phyloP scores from a whole-genome alignment of 2,888 invertebrate species.

The Platycheirus albimanus region DNA sequence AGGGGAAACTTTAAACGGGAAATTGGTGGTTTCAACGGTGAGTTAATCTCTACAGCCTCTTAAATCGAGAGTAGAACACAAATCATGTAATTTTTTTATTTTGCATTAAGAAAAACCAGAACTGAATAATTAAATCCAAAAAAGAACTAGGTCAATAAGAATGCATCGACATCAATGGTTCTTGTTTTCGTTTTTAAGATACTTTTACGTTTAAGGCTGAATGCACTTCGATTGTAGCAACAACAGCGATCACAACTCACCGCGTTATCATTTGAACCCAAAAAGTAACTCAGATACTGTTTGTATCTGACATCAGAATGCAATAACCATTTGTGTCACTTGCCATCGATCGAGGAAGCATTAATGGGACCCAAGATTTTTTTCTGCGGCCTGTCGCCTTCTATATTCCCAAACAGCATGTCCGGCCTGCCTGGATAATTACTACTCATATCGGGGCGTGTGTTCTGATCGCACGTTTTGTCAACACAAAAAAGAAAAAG shows the following conservation, averaged over 20 bases:
- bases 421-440: conserved; percentile 30
- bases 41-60: too few species aligned
- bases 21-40: conserved; percentile 37
- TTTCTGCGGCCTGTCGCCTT: not conserved
- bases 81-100: conserved; percentile 9
- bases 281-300: conserved; percentile 49
- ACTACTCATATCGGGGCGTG: conserved; percentile 26
- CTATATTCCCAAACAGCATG: not conserved
- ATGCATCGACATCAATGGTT: conserved; percentile 16
- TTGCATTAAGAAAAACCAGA: conserved; percentile 2
- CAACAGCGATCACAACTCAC: conserved; percentile 22
- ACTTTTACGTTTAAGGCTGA: conserved; percentile 15
- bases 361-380: conserved; percentile 40
- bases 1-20: conserved; percentile 34
- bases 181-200: not conserved
- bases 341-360: conserved; percentile 35
- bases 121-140: conserved; percentile 16
- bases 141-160: conserved; percentile 21
- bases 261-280: conserved; percentile 30
- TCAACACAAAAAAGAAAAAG: conserved; percentile 26
- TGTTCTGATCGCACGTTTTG: conserved; percentile 39
- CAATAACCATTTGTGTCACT: conserved; percentile 72
- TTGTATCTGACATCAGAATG: conserved; percentile 68
- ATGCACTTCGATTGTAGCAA: conserved; percentile 12
- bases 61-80: conserved; percentile 11